Percentiles rank a stretch among this genome's conserved stretches.
Evolutionary conservation across 2,888 invertebrate species (phyloP).

Genomic region (Rambutsinella grinnellia): DNA sequence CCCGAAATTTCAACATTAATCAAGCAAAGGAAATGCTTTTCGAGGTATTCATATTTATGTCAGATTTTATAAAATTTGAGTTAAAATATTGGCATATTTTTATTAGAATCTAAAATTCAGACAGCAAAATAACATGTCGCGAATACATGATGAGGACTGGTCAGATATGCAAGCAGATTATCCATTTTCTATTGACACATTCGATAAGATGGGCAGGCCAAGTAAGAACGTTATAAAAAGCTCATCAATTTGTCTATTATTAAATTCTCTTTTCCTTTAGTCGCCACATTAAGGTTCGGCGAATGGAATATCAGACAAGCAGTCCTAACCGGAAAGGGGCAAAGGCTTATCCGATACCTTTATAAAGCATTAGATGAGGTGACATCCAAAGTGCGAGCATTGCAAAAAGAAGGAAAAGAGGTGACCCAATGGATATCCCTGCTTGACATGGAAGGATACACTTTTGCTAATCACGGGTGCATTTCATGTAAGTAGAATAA

Average conservation of each 20-base stretch:
- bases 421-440: conserved; percentile 35
- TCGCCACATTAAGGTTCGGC: conserved; percentile 29
- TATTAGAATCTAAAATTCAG: conserved; percentile 39
- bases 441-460: conserved; percentile 35
- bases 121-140: conserved; percentile 27
- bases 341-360: conserved; percentile 21
- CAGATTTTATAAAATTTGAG: too few species aligned
- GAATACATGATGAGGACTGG: conserved; percentile 41
- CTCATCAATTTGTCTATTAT: not conserved
- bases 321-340: not conserved
- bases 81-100: too few species aligned
- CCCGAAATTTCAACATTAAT: conserved; percentile 19
- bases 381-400: not conserved
- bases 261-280: not conserved
- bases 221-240: conserved; percentile 12
- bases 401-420: conserved; percentile 23
- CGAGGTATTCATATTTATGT: conserved; percentile 14
- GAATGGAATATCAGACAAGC: conserved; percentile 37
- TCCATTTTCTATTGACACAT: conserved; percentile 15
- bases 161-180: conserved; percentile 29
- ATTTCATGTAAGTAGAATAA: conserved; percentile 39
- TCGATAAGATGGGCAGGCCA: conserved; percentile 33
- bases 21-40: conserved; percentile 21
- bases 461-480: conserved; percentile 26
- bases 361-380: conserved; percentile 38